Evolutionary conservation across 35 echinoderm and acorn worm species (phyloP), one percentile per base, ranked within the genome.

Genomic region (Holothuria glaberrima): DNA sequence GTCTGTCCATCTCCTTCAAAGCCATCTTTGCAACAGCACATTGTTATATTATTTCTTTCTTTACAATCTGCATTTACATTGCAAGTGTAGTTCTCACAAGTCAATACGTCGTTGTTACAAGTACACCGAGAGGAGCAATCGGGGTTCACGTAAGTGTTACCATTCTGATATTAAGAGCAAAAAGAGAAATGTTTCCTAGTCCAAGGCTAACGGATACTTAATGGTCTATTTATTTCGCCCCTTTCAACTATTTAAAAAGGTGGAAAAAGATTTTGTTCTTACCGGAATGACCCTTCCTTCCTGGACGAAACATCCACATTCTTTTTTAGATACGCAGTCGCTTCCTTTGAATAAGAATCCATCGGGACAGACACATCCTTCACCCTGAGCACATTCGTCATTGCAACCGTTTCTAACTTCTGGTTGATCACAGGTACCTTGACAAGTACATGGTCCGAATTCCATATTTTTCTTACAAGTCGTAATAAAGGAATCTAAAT

Each of bases 341-440:
- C 46, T 30, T 41, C 34, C 71, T 21, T 20, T 0, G 24, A 75
- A 21, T 44, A 75, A 44, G 71, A 44, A 30, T 18, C 46, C 46
- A 44, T 75, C 71, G 18, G 71, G 71, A 75, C 71, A 75, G 34
- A 75, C 9, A 20, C 71, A 75, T 75, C 71, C 46, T 30, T 75
- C 71, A 18, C 20, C 19, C 17, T 41, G 20, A 13, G 0, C 34
- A 4, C 33, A 41, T 21, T 41, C 24, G 9, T 33, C 9, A 2
- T 2, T 35, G 33, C 35, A 18, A 24, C 71, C n/a, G 0, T 36
- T 41, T 41, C 36, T 41, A 7, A 41, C 71, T 22, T 36, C 46
- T 18, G 32, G 71, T 44, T 75, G 35, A 9, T 75, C 71, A 41
- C 71, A 75, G 21, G 31, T 75, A 44, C 71, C 46, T 4, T 75